Percentiles rank a stretch among this genome's conserved stretches.
These are phyloP conservation scores for Kradibia gibbosae DNA, from an alignment of 1,140 invertebrate genomes.

Conservation along the genomic window DNA sequence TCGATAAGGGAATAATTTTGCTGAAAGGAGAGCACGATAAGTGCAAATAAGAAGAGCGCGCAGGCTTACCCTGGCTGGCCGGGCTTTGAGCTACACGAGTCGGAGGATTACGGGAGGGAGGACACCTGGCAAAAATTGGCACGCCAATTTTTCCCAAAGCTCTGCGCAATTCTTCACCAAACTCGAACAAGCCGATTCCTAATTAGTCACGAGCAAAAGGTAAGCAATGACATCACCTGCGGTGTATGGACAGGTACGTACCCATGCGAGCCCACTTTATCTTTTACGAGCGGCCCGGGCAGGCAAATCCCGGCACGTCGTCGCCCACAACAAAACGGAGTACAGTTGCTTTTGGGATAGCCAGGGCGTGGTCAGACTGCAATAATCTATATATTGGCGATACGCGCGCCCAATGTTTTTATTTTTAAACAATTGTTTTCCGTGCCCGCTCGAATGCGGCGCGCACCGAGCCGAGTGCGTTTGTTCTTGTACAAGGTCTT, in stretches of 20 bases:
- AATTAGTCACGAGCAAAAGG: neutral
- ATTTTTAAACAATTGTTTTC: too few species aligned
- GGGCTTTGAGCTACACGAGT: too few species aligned
- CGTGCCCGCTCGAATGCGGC: too few species aligned
- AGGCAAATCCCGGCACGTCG: neutral
- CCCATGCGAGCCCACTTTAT: neutral
- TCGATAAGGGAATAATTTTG: too few species aligned
- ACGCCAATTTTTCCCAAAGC: neutral
- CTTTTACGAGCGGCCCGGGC: neutral
- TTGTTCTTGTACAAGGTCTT: too few species aligned
- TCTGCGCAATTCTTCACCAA: neutral
- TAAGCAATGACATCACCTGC: neutral
- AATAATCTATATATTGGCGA: slow-evolving; percentile 21
- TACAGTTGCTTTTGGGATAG: neutral
- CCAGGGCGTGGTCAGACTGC: neutral
- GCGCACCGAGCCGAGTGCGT: too few species aligned
- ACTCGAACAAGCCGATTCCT: neutral
- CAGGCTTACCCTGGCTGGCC: too few species aligned
- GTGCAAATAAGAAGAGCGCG: too few species aligned
- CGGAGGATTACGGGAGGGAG: too few species aligned
- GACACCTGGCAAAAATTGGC: too few species aligned
- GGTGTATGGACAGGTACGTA: neutral
- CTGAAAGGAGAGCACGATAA: too few species aligned
- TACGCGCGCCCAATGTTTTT: neutral
- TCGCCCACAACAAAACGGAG: neutral